Evolutionary conservation across 2,888 invertebrate genomes (phyloP), one percentile per base, ranked within the genome.

Genomic region (Habroteleia sp.): DNA sequence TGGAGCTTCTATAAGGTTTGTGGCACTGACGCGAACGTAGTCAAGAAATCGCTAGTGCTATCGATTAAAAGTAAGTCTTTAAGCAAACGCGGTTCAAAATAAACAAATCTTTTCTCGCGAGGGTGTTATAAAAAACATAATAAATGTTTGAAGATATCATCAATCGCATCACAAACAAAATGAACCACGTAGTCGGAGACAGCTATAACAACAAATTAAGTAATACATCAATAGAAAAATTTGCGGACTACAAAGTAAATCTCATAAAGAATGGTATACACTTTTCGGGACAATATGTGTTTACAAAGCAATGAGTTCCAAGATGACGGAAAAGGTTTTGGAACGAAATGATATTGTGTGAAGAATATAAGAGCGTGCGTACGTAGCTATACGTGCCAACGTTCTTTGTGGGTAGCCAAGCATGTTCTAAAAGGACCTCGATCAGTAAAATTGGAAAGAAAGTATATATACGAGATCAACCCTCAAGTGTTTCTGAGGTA

Each of bases 171-270:
- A 69, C 78, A 80, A 82, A 82, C 79, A 82, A 79, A 74, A 73
- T 73, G 80, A 84, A 82, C 76, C 76, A 66, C 79, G 79, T 72
- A 79, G 77, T 83, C 79, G 74, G 83, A 48, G 23, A 84, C 87
- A 87, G 87, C 87, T 87, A 87, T 81, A 85, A 87, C 82, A 88
- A 87, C 85, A 87, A 84, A 87, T 87, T 86, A 85, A 87, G 84
- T 75, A 76, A 37, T 44, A 68, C 62, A 75, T 62, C 71, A 37
- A 31, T 39, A 20, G 63, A 56, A 50, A 31, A 42, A 39, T 63
- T 66, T 60, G 52, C 65, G 60, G 56, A 3, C 16, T 46, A 42
- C 5, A 16, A 48, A 52, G 54, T 58, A 66, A 72, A 72, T 71
- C 66, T 60, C 17, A 41, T 39, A 60, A 66, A 54, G 68, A 44